Evolutionary conservation across 37 sponge, comb jelly and placozoan species (phyloP), one percentile per base, ranked within the genome.

Genomic region (Crambe crambe): DNA sequence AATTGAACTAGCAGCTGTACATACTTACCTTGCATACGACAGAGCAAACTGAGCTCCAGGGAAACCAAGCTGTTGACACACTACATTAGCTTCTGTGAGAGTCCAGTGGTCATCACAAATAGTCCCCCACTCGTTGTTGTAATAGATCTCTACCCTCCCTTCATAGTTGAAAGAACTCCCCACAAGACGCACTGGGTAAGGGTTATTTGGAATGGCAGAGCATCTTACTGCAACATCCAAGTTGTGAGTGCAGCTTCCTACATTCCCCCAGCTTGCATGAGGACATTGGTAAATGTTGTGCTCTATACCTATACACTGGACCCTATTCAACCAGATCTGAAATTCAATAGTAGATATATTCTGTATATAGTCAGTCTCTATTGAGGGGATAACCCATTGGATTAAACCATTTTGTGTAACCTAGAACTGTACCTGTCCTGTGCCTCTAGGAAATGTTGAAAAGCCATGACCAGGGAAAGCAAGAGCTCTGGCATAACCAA

Each of bases 31-130:
- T 47, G 51, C 51, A 47, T 47, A 15, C 10, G 51, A 47, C 12
- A 68, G 5, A 32, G 39, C 70, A 20, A 21, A 30, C 18, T 3
- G 25, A 21, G 22, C 70, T 9, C 86, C 80, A 60, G 86, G 80
- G 73, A 72, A 86, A 6, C 86, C 86, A 1, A 86, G 68, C 34
- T 30, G 22, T 15, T 35, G 21, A 62, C 88, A 87, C 20, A 64
- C 42, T 3, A 82, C 69, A 1, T 60, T 77, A 1, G 84, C 79
- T 0, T 72, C 89, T 25, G 1, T 57, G 0, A 66, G 20, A 27
- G 77, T 82, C 79, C 83, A 89, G 56, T 73, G 74, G 73, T 83
- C 76, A 56, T 78, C 85, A 84, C 89, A 92, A 2, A 92, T 58
- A 27, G 89, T 83, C 25, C 80, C 81, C 81, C 81, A 92, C 63